Base-by-base conservation (phyloP, 1,140 invertebrate genomes). In the Onthophagus taurus region DNA sequence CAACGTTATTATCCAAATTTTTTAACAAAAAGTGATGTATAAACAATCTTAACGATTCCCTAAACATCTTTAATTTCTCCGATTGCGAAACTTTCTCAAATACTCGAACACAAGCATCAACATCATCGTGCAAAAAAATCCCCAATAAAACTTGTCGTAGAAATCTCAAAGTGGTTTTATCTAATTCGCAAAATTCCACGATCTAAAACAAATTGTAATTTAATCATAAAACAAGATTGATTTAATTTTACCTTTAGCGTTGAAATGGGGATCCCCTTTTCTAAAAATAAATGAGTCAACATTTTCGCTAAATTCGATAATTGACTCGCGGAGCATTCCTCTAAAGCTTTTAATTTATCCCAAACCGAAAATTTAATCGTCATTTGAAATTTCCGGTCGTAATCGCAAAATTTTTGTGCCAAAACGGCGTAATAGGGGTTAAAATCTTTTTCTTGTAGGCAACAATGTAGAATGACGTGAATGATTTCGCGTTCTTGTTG, bases 361-460 rank as follows among this genome's bases (percentile, higher is more conserved):
- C 93, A 97, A 5, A 90, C 64, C 12, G 80, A 76, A 63, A 79
- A 96, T 63, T 96, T 90, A 34, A 92, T 76, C 0, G 83, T 82
- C 44, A 94, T 74, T 83, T 92, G 65, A 67, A 86, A 89, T 64
- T 85, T 84, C 48, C 87, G 73, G 57, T 95, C 83, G 56, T 72
- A 77, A 49, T 81, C 75, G 60, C 88, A 93, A 53, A 97, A 84
- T 52, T 88, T 90, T 53, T 84, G 75, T 0, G 83, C 74, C 8
- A 97, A 65, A 39, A 83, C 70, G 0, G 80, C 75, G 65, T 97
- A 97, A 66, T 85, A 97, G 2, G 85, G 87, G 73, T 97, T 98
- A 53, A 81, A 90, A 0, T 60, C 64, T 49, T 81, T 83, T 60
- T 97, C 92, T 55, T 90, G 84, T 1, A 94, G 61, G 47, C 83